Base-by-base conservation (phyloP, 2,797 vertebrate genomes). In the Oryzias dopingdopingensis region DNA sequence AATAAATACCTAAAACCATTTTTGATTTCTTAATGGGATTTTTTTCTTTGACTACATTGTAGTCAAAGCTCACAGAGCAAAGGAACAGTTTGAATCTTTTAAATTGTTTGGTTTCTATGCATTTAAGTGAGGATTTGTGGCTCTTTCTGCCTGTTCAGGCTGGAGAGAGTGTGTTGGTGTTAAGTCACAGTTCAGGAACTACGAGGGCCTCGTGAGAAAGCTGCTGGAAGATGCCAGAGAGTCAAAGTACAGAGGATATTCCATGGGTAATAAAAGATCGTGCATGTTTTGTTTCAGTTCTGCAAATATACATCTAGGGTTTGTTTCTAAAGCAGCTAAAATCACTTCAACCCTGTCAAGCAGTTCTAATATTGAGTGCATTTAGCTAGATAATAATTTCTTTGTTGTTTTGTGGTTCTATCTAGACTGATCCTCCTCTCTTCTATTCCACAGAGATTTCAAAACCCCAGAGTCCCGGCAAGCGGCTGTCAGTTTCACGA, bases 91-190 rank as follows among this genome's bases (percentile, higher is more conserved):
- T 10, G 12, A 3, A 13, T 37, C 3, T 12, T 37, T 37, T 37
- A 1, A 37, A 13, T 37, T 0, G 12, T 12, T 12, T 37, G 2
- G 3, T 37, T 47, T 47, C 14, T 47, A 6, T 67, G 49, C 53
- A 52, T 56, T 4, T 49, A 43, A 58, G n/a, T 12, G 13, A 57
- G 20, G n/a, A 16, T 63, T 56, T 55, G 14, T 44, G 53, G 56
- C 16, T 49, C 42, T 48, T 41, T 69, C 41, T 59, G 47, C 16
- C 52, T 5, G 32, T 64, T 52, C 62, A 93, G 92, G 90, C 76
- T 93, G 91, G 91, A 81, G 83, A 62, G 88, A 92, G 63, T 92
- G 91, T 55, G 29, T 45, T 2, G 86, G 85, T 14, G 89, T 91
- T 24, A 91, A 89, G 68, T 79, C 87, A 10, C 85, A 86, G 68